phyloP scores from a whole-genome alignment of 2,797 vertebrate species.

The Siniperca obscura region DNA sequence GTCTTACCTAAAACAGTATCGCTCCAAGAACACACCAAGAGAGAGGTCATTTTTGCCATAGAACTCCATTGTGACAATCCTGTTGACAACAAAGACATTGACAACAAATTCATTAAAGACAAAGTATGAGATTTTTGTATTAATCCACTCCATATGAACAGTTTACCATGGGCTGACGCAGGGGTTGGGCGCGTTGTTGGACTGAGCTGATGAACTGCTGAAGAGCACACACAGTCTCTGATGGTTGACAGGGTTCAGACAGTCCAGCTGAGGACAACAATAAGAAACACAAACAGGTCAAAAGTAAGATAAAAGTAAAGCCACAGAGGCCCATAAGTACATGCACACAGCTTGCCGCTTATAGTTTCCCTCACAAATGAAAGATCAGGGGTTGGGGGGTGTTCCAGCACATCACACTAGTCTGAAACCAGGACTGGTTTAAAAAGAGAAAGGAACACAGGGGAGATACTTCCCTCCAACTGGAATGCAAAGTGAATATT shows the following conservation, averaged over 20 bases:
- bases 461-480: neutral
- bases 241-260: slow-evolving; percentile 93
- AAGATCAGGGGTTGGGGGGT: neutral
- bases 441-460: slow-evolving; percentile 10
- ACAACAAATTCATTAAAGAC: neutral
- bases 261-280: slow-evolving; percentile 90
- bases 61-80: slow-evolving; percentile 99
- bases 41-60: slow-evolving; percentile 99
- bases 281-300: slow-evolving; percentile 6
- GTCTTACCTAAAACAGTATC: slow-evolving; percentile 96
- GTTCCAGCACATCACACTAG: slow-evolving; percentile 6
- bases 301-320: neutral
- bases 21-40: slow-evolving; percentile 95
- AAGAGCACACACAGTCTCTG: slow-evolving; percentile 98
- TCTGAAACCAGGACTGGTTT: slow-evolving; percentile 33
- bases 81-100: slow-evolving; percentile 62
- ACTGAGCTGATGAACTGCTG: slow-evolving; percentile 96
- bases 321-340: slow-evolving; percentile 12
- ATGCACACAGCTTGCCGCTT: neutral
- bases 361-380: neutral
- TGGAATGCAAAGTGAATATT: neutral
- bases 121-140: neutral
- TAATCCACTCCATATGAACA: fast-evolving
- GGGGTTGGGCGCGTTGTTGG: slow-evolving; percentile 96
- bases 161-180: slow-evolving; percentile 97